phyloP scores from a whole-genome alignment of 2,888 invertebrate genomes.

The Parnassius glacialis region DNA sequence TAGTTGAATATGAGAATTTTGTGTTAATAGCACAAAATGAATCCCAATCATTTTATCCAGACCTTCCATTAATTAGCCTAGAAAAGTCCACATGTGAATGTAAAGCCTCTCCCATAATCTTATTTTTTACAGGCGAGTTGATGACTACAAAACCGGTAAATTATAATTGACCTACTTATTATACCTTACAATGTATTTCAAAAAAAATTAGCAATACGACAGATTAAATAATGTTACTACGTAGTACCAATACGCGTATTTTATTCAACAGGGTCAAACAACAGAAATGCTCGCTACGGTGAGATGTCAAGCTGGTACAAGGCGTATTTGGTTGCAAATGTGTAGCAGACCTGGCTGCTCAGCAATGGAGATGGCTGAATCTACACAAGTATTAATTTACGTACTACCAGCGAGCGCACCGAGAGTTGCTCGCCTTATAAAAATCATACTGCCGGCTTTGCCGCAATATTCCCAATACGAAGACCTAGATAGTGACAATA shows the following conservation, averaged over 20 bases:
- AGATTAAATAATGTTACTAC: too few relatives aligned
- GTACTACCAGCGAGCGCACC: constrained; percentile 68
- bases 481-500: constrained; percentile 47
- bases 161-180: too few relatives aligned
- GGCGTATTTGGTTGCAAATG: constrained; percentile 92
- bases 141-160: too few relatives aligned
- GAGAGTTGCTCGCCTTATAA: constrained; percentile 64
- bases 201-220: too few relatives aligned
- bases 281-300: constrained; percentile 87
- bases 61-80: too few relatives aligned
- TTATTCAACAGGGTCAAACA: constrained; percentile 40
- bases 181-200: too few relatives aligned
- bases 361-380: constrained; percentile 42
- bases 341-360: constrained; percentile 71
- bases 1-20: too few relatives aligned
- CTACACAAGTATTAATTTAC: constrained; percentile 57
- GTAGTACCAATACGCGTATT: neutral
- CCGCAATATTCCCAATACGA: constrained; percentile 64
- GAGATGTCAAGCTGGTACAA: constrained; percentile 95
- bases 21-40: too few relatives aligned
- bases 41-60: too few relatives aligned
- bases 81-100: too few relatives aligned
- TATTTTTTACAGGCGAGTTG: too few relatives aligned
- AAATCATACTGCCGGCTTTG: constrained; percentile 56
- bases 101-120: too few relatives aligned